A percentile compares a stretch with the other conserved stretches of the same genome.
Conservation (phyloP, 2,888 invertebrate genomes). For the Microctonus hyperodae region DNA sequence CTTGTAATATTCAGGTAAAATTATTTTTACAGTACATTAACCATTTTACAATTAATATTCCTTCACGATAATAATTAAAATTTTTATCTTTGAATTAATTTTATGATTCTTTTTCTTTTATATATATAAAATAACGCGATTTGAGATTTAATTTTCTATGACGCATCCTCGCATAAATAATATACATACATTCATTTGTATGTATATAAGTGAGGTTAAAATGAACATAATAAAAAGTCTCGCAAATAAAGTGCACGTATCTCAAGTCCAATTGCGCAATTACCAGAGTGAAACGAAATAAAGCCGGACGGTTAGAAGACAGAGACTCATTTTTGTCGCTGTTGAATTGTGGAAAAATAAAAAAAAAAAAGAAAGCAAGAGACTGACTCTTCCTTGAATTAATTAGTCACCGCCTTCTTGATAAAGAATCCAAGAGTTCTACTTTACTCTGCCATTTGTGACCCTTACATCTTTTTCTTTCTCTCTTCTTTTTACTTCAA, state of each 20-base stretch:
- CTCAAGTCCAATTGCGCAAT: conserved; percentile 22
- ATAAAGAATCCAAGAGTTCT: conserved; percentile 27
- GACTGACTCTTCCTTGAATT: conserved; percentile 24
- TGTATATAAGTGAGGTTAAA: conserved; percentile 18
- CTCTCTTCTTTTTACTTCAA: neutral
- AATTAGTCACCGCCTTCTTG: conserved; percentile 27
- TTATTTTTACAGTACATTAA: no score
- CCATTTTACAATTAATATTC: neutral
- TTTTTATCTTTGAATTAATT: neutral
- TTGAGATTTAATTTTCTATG: neutral
- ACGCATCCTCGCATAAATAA: conserved; percentile 9
- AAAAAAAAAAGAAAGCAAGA: neutral
- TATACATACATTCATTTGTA: conserved; percentile 2
- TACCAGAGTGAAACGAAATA: conserved; percentile 29
- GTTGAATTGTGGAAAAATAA: neutral
- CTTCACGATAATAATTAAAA: neutral
- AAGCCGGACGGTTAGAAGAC: conserved; percentile 18
- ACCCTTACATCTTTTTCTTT: neutral
- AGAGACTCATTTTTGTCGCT: conserved; percentile 22
- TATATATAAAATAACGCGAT: neutral
- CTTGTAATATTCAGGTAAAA: conserved; percentile 85
- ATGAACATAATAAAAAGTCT: conserved; percentile 17
- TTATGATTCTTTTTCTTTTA: neutral
- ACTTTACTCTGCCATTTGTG: conserved; percentile 24
- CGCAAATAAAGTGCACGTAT: conserved; percentile 11